Percentiles rank a stretch among this genome's conserved stretches.
Evolutionary conservation across 2,888 invertebrate genomes (phyloP).

Genomic region (Perithous albicinctus): DNA sequence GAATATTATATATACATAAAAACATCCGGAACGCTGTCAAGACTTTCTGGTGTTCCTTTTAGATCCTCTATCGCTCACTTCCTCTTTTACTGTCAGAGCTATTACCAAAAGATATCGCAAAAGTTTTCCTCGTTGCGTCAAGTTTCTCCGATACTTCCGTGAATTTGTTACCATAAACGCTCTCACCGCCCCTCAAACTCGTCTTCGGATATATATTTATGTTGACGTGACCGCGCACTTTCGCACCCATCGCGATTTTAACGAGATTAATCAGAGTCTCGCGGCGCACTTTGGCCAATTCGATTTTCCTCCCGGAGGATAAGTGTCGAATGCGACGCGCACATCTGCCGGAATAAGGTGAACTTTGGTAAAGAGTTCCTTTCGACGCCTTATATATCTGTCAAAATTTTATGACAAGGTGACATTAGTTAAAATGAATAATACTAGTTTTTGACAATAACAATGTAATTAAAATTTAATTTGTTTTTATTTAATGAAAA

Average conservation of each 20-base stretch:
- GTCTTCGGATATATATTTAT: conserved; percentile 11
- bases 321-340: conserved; percentile 46
- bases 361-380: not conserved
- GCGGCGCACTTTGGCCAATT: conserved; percentile 52
- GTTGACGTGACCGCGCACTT: conserved; percentile 30
- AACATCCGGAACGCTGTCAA: conserved; percentile 11
- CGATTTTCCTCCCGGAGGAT: conserved; percentile 49
- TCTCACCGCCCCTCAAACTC: not conserved
- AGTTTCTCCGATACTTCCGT: conserved; percentile 51
- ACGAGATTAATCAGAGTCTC: conserved; percentile 58
- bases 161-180: conserved; percentile 55
- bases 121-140: conserved; percentile 42
- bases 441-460: too few relatives aligned
- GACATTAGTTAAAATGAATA: too few relatives aligned
- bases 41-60: conserved; percentile 1
- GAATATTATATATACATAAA: not conserved
- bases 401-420: too few relatives aligned
- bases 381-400: not conserved
- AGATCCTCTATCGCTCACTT: not conserved
- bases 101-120: conserved; percentile 39
- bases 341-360: not conserved
- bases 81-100: conserved; percentile 18
- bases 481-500: not conserved
- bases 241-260: conserved; percentile 51
- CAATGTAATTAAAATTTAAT: too few relatives aligned